These are phyloP conservation scores for Sapajus apella DNA, from an alignment of 2,113 vertebrate genomes.

Conservation along the genomic window DNA sequence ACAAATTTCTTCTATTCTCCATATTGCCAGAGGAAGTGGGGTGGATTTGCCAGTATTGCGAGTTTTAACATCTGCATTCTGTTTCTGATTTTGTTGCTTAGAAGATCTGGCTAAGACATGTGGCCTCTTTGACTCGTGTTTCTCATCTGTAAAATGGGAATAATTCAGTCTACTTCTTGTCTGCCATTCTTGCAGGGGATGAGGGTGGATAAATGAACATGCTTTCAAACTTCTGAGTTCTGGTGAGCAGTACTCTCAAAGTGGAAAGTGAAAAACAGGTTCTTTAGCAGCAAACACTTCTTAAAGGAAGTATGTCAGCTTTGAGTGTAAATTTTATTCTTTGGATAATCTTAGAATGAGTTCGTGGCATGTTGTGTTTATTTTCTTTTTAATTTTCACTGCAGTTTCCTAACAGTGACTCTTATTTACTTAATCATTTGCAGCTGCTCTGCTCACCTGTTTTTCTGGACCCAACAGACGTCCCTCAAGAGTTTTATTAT, in stretches of 20 bases:
- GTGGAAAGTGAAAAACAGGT: too few relatives aligned
- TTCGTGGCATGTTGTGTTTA: background rate
- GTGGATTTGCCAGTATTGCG: fast-evolving
- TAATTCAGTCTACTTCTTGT: fast-evolving
- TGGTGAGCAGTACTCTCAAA: too few relatives aligned
- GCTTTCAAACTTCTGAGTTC: background rate
- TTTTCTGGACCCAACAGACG: background rate
- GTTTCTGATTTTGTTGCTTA: too few relatives aligned
- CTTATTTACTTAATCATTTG: background rate
- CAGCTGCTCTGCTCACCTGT: background rate
- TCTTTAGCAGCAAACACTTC: background rate
- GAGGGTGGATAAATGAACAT: fast-evolving
- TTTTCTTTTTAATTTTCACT: background rate
- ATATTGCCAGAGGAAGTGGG: fast-evolving
- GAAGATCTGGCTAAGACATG: fast-evolving
- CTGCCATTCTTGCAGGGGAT: background rate
- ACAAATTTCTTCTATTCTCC: background rate
- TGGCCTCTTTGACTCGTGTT: background rate
- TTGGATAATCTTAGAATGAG: background rate
- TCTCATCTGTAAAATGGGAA: background rate
- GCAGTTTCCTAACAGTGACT: background rate
- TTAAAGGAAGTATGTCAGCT: background rate
- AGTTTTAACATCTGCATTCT: background rate
- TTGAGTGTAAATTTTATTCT: background rate
- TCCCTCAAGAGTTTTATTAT: background rate